Base-by-base conservation (phyloP, 2,888 invertebrate species). In the Eumerus sabulonum region DNA sequence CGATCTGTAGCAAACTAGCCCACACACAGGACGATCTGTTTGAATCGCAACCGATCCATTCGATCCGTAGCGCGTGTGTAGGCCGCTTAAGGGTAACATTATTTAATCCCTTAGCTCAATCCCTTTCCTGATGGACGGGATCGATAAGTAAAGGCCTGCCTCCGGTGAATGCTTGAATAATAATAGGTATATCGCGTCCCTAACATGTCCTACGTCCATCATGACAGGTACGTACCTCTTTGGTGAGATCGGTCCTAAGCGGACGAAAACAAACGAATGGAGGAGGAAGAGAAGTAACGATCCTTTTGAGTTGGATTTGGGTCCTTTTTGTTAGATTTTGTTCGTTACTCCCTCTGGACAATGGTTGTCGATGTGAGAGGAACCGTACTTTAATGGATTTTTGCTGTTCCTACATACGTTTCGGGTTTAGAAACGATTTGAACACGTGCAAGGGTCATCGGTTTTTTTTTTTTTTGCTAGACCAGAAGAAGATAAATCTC, bases 401-500 rank as follows among this genome's bases (percentile, higher is more conserved):
- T 79, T 74, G 73, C 36, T 70, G 74, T 73, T 74, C 51, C 48
- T 63, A n/a, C n/a, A 64, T 79, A 63, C 57, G 64, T 68, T 64
- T 68, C 54, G 60, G 79, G 67, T 68, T 79, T 64, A 56, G 68
- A 63, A 70, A 53, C 64, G 74, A 74, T 79, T 74, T 79, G 79
- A 79, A 79, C 79, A 79, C 79, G 79, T 79, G 79, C 79, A 79
- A 79, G 79, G 79, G 79, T 79, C 79, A 68, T 50, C 36, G 44
- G 66, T 53, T 27, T 27, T 47, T 56, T 47, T 54, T 53, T 59
- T 36, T 73, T 19, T 51, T 9, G 13, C 36, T 72, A 62, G 67
- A 72, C 67, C 72, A 42, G 19, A 51, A 47, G 50, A 67, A 72
- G 77, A 73, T 77, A 73, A 63, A 72, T 67, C 45, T 42, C 50